Evolutionary conservation across 2,113 vertebrate species (phyloP).

Genomic region (Tringa solitaria): DNA sequence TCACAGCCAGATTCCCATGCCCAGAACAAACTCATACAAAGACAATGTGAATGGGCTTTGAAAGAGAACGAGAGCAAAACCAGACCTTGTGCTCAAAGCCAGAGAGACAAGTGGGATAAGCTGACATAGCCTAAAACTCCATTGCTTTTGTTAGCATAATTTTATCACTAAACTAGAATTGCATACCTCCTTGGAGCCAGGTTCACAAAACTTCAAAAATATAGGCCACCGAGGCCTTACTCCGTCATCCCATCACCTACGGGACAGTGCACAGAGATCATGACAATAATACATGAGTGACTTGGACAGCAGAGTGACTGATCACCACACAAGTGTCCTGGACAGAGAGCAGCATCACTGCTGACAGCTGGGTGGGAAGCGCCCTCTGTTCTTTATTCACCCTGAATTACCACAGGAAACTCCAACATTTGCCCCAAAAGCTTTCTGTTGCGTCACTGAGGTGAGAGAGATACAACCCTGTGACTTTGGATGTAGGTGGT

Average conservation of each 20-base stretch:
- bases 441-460: neutral
- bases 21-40: neutral
- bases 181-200: neutral
- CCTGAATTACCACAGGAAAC: neutral
- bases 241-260: too few relatives aligned
- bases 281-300: neutral
- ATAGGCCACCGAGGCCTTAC: accelerated
- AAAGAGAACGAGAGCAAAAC: neutral
- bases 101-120: accelerated
- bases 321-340: neutral
- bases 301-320: neutral
- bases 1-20: neutral
- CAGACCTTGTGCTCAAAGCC: neutral
- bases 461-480: neutral
- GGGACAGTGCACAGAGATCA: neutral
- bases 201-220: neutral
- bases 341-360: neutral
- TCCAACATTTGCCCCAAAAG: neutral
- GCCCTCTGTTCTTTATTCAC: neutral
- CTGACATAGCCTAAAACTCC: neutral
- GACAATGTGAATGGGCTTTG: neutral
- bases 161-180: neutral
- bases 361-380: neutral
- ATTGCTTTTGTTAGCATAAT: neutral
- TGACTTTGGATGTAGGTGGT: neutral